phyloP scores from a whole-genome alignment of 2,888 invertebrate genomes.

The Oeneis ivallda region DNA sequence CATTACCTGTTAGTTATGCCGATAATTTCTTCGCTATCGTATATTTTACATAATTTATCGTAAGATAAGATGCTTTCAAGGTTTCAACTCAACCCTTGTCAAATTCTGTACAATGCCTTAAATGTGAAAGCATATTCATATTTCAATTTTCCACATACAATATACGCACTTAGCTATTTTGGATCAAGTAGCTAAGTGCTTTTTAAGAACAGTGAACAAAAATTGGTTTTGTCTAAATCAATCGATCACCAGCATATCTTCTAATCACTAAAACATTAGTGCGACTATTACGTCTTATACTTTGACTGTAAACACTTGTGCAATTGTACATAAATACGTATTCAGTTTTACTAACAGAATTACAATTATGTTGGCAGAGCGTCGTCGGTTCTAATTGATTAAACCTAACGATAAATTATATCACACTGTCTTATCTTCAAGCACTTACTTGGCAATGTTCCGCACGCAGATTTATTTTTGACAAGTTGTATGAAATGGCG shows the following conservation, averaged over 20 bases:
- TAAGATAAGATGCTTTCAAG: conserved; percentile 4
- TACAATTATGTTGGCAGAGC: conserved; percentile 1
- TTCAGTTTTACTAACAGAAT: neutral
- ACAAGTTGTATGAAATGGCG: neutral
- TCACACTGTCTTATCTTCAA: neutral
- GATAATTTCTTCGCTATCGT: neutral
- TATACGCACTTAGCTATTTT: conserved; percentile 1
- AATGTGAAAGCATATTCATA: neutral
- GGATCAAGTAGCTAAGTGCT: neutral
- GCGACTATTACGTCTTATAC: neutral
- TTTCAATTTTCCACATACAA: neutral
- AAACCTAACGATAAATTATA: conserved; percentile 4
- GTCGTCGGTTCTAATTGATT: neutral
- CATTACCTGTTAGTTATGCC: neutral
- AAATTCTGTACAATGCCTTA: neutral
- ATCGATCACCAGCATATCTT: neutral
- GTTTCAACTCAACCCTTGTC: conserved; percentile 7
- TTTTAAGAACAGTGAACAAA: neutral
- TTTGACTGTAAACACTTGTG: neutral
- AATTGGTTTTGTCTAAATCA: neutral
- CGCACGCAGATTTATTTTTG: neutral
- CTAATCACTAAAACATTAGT: neutral
- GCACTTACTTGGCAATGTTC: neutral
- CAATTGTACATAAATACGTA: neutral
- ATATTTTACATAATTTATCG: too few species aligned